A percentile compares a stretch with the other conserved stretches of the same genome.
phyloP scores from a whole-genome alignment of 2,797 vertebrate genomes.

The Bradypus variegatus region DNA sequence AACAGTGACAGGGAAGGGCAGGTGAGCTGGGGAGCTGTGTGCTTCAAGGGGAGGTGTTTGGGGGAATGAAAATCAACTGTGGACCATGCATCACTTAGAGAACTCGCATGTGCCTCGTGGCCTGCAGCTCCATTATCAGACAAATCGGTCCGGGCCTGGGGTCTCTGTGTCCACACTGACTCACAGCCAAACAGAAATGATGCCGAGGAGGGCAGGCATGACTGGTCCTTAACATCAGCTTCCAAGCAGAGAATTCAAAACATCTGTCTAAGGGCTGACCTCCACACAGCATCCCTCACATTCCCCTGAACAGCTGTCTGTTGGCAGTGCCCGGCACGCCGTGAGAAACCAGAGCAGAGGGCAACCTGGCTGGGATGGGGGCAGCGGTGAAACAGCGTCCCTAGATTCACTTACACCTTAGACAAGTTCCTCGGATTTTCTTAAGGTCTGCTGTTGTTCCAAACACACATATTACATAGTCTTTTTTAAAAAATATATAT shows the following conservation, averaged over 20 bases:
- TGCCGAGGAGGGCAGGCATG: not conserved
- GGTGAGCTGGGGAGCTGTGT: no score
- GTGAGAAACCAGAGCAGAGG: not conserved
- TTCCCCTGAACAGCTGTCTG: constrained; percentile 51
- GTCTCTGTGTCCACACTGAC: not conserved
- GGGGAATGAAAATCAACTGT: not conserved
- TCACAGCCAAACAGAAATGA: constrained; percentile 33
- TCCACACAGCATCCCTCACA: not conserved
- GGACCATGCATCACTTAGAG: not conserved
- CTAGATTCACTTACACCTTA: not conserved
- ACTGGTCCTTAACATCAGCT: constrained; percentile 8
- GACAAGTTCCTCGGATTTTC: not conserved
- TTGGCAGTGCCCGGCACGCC: not conserved
- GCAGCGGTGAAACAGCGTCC: not conserved
- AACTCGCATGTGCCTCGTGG: not conserved
- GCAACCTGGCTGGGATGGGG: not conserved
- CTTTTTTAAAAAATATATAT: constrained; percentile 23
- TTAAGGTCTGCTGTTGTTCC: constrained; percentile 23
- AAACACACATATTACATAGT: constrained; percentile 17
- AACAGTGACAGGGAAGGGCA: not conserved
- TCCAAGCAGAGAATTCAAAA: constrained; percentile 43
- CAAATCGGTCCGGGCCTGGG: not conserved
- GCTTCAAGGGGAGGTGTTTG: not conserved
- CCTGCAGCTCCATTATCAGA: not conserved
- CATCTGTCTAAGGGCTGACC: constrained; percentile 55